A percentile compares a stretch with the other conserved stretches of the same genome.
phyloP scores from a whole-genome alignment of 2,113 vertebrate species.

The Epinephelus fuscoguttatus region DNA sequence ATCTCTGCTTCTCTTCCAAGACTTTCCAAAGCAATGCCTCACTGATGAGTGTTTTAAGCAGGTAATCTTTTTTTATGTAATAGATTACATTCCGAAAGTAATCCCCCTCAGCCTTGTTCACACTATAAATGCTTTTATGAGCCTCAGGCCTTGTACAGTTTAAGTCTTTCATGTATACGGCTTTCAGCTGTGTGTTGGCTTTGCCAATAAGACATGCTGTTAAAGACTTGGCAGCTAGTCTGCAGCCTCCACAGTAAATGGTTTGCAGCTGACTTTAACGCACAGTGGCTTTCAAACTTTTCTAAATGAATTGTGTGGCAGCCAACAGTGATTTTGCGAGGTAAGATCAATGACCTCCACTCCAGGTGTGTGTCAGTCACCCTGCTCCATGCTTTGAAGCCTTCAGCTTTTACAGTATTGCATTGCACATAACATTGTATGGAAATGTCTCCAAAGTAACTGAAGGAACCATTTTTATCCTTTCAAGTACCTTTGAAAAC shows the following conservation, averaged over 20 bases:
- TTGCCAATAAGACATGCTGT: slow-evolving; percentile 76
- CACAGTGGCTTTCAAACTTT: slow-evolving; percentile 63
- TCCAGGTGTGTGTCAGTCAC: slow-evolving; percentile 30
- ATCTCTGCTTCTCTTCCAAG: slow-evolving; percentile 33
- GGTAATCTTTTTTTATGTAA: slow-evolving; percentile 66
- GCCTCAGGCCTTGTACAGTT: slow-evolving; percentile 63
- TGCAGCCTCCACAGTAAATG: slow-evolving; percentile 67
- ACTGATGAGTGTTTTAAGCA: slow-evolving; percentile 27
- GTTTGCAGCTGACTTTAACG: slow-evolving; percentile 73
- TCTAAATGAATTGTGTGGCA: slow-evolving; percentile 61
- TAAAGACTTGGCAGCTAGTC: slow-evolving; percentile 75
- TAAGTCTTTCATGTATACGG: slow-evolving; percentile 73
- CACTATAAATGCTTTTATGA: slow-evolving; percentile 72
- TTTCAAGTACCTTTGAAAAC: slow-evolving; percentile 3
- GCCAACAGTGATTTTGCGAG: slow-evolving; percentile 49
- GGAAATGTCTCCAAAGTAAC: slow-evolving; percentile 24
- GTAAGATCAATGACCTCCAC: slow-evolving; percentile 48
- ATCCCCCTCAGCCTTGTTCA: slow-evolving; percentile 58
- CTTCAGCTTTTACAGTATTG: slow-evolving; percentile 5
- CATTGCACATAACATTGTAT: slow-evolving; percentile 1
- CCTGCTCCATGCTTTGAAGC: background rate
- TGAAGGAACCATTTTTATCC: slow-evolving; percentile 13
- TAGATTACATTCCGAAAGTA: slow-evolving; percentile 65
- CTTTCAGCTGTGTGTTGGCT: slow-evolving; percentile 69
- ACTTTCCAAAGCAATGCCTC: slow-evolving; percentile 4